Evolutionary conservation across 2,888 invertebrate species (phyloP).

Genomic region (Lasioglossum oenotherae): DNA sequence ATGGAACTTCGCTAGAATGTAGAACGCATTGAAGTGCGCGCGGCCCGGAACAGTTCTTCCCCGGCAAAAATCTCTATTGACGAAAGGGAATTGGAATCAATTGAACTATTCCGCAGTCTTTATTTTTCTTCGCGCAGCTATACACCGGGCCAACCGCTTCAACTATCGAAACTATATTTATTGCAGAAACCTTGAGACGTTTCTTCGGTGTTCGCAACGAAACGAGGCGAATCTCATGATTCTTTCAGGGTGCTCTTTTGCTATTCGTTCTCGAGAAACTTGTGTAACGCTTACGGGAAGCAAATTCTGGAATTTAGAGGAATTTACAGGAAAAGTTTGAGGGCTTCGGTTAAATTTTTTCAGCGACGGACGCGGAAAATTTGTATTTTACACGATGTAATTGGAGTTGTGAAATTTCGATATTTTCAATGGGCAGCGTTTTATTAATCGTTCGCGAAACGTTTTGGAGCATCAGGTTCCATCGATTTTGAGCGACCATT

Average conservation of each 20-base stretch:
- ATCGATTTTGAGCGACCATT: neutral
- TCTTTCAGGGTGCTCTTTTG: neutral
- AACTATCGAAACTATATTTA: neutral
- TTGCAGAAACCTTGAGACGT: neutral
- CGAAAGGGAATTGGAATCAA: neutral
- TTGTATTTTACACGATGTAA: too few relatives aligned
- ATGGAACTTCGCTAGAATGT: slow-evolving; percentile 19
- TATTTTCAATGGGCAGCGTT: neutral
- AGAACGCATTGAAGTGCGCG: neutral
- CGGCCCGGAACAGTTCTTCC: neutral
- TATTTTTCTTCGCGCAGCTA: neutral
- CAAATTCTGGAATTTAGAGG: too few relatives aligned
- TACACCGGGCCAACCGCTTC: neutral
- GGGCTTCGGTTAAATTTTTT: too few relatives aligned
- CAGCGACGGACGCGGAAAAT: too few relatives aligned
- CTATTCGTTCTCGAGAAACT: neutral
- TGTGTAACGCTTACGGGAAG: neutral
- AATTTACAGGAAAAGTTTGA: too few relatives aligned
- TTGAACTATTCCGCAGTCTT: neutral
- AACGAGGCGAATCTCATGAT: neutral
- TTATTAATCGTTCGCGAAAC: neutral
- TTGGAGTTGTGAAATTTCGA: neutral
- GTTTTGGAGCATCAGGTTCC: neutral
- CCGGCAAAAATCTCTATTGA: neutral
- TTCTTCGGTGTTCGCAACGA: neutral